These are phyloP conservation scores for Halcyon leucocephala DNA, from an alignment of 2,797 vertebrate species.

Conservation along the genomic window DNA sequence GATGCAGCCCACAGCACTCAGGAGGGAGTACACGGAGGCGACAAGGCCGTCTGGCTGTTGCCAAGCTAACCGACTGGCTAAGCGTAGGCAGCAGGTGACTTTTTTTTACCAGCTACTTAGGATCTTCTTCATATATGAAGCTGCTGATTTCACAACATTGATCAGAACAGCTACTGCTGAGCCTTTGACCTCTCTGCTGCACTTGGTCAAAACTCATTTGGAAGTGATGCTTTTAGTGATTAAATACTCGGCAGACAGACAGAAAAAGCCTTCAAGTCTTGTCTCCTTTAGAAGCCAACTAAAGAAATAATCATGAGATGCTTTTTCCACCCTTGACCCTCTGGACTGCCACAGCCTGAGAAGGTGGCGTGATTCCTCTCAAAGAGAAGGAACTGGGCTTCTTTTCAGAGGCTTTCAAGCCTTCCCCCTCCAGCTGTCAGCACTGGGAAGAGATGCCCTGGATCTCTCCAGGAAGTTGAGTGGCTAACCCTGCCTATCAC, in stretches of 20 bases:
- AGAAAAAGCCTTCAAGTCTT: background rate
- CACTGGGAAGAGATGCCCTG: background rate
- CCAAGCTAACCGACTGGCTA: background rate
- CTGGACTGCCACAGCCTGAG: background rate
- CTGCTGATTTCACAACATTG: background rate
- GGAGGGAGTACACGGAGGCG: background rate
- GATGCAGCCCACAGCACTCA: background rate
- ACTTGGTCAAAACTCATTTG: background rate
- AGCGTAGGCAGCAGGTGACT: background rate
- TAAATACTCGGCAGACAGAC: background rate
- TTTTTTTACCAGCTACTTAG: background rate
- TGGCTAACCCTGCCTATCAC: background rate
- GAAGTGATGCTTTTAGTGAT: background rate
- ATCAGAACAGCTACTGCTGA: background rate
- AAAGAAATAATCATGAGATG: background rate
- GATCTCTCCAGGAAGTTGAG: background rate
- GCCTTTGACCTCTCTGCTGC: background rate
- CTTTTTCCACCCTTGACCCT: background rate
- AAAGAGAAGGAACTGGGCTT: background rate
- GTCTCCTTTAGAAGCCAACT: background rate
- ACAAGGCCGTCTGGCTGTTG: background rate
- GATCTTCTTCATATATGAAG: background rate
- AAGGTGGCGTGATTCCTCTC: background rate
- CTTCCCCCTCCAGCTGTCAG: background rate
- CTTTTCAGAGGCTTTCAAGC: background rate